Base-by-base conservation (phyloP, 2,888 invertebrate species). In the Megastigmus dorsalis region DNA sequence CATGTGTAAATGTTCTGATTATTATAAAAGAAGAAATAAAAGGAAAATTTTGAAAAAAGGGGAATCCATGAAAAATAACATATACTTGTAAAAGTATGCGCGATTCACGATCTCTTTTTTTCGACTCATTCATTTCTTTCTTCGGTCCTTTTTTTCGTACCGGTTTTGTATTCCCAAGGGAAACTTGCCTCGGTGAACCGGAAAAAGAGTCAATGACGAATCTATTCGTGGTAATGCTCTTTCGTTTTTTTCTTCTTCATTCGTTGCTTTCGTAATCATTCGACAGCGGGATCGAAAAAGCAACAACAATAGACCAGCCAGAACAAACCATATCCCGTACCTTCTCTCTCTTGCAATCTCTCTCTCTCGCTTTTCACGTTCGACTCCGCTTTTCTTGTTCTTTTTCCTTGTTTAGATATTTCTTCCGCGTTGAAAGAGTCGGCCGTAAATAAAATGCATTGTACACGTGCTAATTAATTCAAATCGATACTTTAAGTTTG, bases 221-320 rank as follows among this genome's bases (percentile, higher is more conserved):
- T 60, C 50, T 28, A 48, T 57, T 48, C 28, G 57, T 15, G 26
- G 18, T 13, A 9, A 13, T 5, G n/a, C n/a, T n/a, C n/a, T n/a
- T n/a, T 13, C 30, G 2, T 18, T 23, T 50, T 41, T 54, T 38
- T 69, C 18, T 20, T 38, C 52, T 60, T 28, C 52, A 10, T 38
- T 65, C 23, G 3, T n/a, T 9, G 41, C 41, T 41, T 20, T 13
- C 28, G 66, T 54, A 66, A 54, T 66, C 66, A 54, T 54, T 67
- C 66, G 30, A 36, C 65, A 18, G 10, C 36, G 20, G 9, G 18
- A 15, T 3, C 5, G n/a, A n/a, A 41, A 52, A 41, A 41, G 33
- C 45, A 60, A 68, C 45, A 60, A 68, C 69, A 69, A 69, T 60
- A 60, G 69, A 30, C 26, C 10, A 4, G 6, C n/a, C n/a, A n/a